Evolutionary conservation across 2,888 invertebrate genomes (phyloP).

Genomic region (Dynastes grantii): DNA sequence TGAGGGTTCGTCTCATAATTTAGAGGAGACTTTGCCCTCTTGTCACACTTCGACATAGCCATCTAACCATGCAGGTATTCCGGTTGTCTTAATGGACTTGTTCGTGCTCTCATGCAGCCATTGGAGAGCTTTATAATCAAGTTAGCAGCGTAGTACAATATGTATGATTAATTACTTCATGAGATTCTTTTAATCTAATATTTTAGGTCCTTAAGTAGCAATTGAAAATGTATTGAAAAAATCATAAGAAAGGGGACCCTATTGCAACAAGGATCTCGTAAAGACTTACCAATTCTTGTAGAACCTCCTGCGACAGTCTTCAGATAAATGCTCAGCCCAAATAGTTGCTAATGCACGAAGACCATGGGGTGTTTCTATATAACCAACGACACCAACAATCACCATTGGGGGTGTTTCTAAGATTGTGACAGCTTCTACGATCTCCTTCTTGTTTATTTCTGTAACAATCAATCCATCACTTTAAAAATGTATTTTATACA

Average conservation of each 20-base stretch:
- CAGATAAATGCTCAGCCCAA: conserved; percentile 99
- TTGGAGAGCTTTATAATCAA: conserved; percentile 76
- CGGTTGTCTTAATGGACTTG: conserved; percentile 62
- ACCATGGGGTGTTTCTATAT: conserved; percentile 99
- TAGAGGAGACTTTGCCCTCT: conserved; percentile 78
- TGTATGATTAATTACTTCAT: too few relatives aligned
- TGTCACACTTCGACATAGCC: conserved; percentile 61
- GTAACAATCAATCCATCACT: conserved; percentile 61
- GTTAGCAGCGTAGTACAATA: conserved; percentile 63
- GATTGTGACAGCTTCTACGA: conserved; percentile 98
- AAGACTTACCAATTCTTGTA: conserved; percentile 98
- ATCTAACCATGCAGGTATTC: not conserved
- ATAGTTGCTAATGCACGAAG: conserved; percentile 95
- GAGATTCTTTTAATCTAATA: too few relatives aligned
- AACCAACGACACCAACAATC: conserved; percentile 97
- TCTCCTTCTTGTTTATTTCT: conserved; percentile 99
- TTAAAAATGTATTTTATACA: too few relatives aligned
- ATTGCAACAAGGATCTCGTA: conserved; percentile 12
- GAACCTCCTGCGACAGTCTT: conserved; percentile 98
- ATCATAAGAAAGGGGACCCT: conserved; percentile 63
- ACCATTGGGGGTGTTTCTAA: conserved; percentile 99
- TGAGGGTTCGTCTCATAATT: conserved; percentile 79
- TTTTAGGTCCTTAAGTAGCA: too few relatives aligned
- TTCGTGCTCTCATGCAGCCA: conserved; percentile 79
- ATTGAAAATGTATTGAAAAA: not conserved